Conservation (phyloP, 2,888 invertebrate genomes). For the Lomographa bimaculata region DNA sequence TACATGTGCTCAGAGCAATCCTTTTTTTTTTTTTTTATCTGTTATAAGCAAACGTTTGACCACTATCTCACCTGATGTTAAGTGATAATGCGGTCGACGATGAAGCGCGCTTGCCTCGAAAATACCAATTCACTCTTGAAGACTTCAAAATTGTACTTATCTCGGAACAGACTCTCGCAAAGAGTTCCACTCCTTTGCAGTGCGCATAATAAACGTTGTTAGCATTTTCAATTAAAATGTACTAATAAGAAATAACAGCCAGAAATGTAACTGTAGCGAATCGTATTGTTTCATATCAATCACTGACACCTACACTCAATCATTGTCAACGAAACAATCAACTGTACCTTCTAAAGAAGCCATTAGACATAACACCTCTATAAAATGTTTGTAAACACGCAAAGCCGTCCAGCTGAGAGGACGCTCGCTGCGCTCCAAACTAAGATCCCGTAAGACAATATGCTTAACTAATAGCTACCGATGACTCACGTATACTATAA, state of each 20-base stretch:
- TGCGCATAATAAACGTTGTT: no score
- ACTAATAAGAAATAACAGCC: conserved; percentile 2
- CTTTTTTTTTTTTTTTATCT: no score
- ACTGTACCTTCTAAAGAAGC: conserved; percentile 73
- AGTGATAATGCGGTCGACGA: no score
- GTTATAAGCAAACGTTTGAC: no score
- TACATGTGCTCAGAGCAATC: no score
- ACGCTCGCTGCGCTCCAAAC: conserved; percentile 44
- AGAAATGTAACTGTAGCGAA: conserved; percentile 29
- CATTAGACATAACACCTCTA: conserved; percentile 77
- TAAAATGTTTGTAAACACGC: conserved; percentile 82
- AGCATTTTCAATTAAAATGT: background rate
- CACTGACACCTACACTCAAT: conserved; percentile 50
- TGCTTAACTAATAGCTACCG: conserved; percentile 65
- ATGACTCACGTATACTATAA: conserved; percentile 75
- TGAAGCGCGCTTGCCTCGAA: no score
- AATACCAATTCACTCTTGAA: no score
- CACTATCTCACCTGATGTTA: no score
- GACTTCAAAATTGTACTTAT: no score
- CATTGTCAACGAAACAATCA: conserved; percentile 65
- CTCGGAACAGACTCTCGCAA: no score
- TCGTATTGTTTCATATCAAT: conserved; percentile 37
- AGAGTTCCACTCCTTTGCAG: no score
- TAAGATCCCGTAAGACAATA: conserved; percentile 62
- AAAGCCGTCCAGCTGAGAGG: conserved; percentile 74